Base-by-base conservation (phyloP, 2,888 invertebrate genomes). In the Heliconius erato region DNA sequence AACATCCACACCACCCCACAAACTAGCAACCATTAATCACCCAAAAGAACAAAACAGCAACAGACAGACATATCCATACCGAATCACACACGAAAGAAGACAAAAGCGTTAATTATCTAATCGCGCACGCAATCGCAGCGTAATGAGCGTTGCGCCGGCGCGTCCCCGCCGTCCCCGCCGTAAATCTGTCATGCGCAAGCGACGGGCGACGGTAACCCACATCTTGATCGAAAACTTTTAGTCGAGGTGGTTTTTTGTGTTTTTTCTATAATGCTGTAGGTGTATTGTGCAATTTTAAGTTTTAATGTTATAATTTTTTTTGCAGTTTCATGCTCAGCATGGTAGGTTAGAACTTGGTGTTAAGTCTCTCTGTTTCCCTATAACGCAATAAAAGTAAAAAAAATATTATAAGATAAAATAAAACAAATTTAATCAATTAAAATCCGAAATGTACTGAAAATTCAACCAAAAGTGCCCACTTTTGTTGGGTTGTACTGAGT, bases 111-210 rank as follows among this genome's bases (percentile, higher is more conserved):
- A 94, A 94, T 94, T 93, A 93, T 93, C 92, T 92, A 93, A 92
- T 94, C 93, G 88, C 83, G 89, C 90, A 90, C 91, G 92, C 92
- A 91, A 93, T 92, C 92, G 89, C 88, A 88, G 88, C 88, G 87
- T 87, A 87, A 86, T 86, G 87, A 87, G 85, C 80, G 77, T 67
- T 85, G 86, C 84, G 84, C 85, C 91, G 94, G 54, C 63, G 63
- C 63, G 63, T 63, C 93, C 94, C 91, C 94, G 94, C 95, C 63
- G 63, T 63, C 93, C 94, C 91, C 94, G 94, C 95, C 44, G 94
- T 95, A 95, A 95, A 95, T 95, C 95, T 95, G 95, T 94, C 94
- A 89, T 89, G 87, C 86, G 86, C 86, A 85, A 87, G 92, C 92
- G 92, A 91, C 88, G 91, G 63, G 63, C 92, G 92, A 91, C 87